Conservation (phyloP, 2,113 vertebrate genomes). For the Sus scrofa region T2T-Sscrofa CM000822.6:29813001-29813500, state of each 20-base stretch:
- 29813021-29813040: neutral
- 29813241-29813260: neutral
- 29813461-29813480: too few species aligned
- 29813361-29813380: neutral
- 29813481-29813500: too few species aligned
- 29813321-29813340: neutral
- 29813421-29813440: neutral
- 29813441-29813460: too few species aligned
- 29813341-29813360: neutral
- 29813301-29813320: neutral
- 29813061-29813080: neutral
- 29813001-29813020: neutral
- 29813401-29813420: neutral
- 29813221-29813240: neutral
- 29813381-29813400: neutral
- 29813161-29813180: neutral
- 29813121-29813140: neutral
- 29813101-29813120: neutral
- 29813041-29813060: neutral
- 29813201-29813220: neutral
- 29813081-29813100: neutral
- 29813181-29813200: neutral
- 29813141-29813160: neutral
- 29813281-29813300: neutral
- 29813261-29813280: neutral